Conservation (phyloP, 2,113 vertebrate genomes). For the Nerophis ophidion region DNA sequence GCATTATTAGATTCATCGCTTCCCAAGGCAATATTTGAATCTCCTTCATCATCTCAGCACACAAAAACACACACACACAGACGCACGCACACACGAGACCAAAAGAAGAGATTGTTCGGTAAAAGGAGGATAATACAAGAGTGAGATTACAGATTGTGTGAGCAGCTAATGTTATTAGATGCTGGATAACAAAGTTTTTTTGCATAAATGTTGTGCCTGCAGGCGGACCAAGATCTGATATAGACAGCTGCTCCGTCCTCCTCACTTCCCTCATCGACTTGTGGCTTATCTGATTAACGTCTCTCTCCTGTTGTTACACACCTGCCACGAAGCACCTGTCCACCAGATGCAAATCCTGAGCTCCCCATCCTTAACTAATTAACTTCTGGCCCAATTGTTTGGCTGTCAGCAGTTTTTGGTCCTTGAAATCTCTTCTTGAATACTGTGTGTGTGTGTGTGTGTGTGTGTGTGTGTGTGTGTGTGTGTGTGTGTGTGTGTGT, state of each 20-base stretch:
- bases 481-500: no score
- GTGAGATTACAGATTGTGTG: conserved; percentile 50
- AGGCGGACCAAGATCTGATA: conserved; percentile 21
- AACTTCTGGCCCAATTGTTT: background rate
- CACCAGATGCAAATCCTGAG: conserved; percentile 9
- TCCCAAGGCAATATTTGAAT: conserved; percentile 29
- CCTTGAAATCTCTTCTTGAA: no score
- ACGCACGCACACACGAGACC: background rate
- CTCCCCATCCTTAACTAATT: conserved; percentile 10
- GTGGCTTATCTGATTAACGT: conserved; percentile 20
- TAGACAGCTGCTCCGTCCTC: conserved; percentile 31
- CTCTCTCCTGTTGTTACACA: background rate
- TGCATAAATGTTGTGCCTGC: conserved; percentile 46
- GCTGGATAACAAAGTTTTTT: conserved; percentile 51
- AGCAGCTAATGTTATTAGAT: conserved; percentile 61
- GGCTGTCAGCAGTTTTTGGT: background rate
- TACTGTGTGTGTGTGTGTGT: no score
- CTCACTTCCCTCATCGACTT: conserved; percentile 14
- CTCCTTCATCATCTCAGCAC: conserved; percentile 27
- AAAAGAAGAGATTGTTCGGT: conserved; percentile 31
- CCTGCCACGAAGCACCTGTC: conserved; percentile 18
- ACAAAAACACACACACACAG: conserved; percentile 7
- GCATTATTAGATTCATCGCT: conserved; percentile 32
- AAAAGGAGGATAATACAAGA: conserved; percentile 47
- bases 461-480: no score